Evolutionary conservation across 1,140 invertebrate species (phyloP).

Genomic region (Gonioctena quinquepunctata): DNA sequence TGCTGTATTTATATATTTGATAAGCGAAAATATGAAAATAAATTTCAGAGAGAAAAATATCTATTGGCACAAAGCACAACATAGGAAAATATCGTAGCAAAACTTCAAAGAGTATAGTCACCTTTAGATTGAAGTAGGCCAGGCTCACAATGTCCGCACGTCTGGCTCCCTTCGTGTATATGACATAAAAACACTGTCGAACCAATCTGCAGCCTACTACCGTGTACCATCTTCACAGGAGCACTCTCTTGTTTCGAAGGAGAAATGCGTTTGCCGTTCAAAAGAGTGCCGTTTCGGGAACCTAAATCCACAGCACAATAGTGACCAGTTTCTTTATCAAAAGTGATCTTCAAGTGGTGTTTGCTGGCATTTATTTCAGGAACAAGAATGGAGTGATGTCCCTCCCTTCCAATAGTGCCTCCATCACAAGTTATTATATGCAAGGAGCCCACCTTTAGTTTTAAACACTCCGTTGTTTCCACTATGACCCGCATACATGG

Average conservation of each 20-base stretch:
- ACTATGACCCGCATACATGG: constrained; percentile 89
- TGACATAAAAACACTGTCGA: constrained; percentile 81
- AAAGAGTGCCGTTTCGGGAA: constrained; percentile 83
- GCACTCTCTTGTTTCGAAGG: constrained; percentile 72
- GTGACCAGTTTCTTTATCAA: constrained; percentile 62
- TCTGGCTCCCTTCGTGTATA: constrained; percentile 81
- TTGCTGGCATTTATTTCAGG: constrained; percentile 79
- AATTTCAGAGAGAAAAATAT: too few relatives aligned
- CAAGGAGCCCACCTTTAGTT: constrained; percentile 75
- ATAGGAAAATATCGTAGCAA: too few relatives aligned
- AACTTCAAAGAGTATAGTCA: not conserved
- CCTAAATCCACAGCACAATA: constrained; percentile 81
- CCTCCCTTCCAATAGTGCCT: constrained; percentile 82
- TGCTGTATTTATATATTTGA: too few relatives aligned
- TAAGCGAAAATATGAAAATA: too few relatives aligned
- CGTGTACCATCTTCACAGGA: constrained; percentile 68
- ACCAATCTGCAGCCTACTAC: constrained; percentile 73
- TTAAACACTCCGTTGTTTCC: constrained; percentile 68
- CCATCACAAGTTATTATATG: constrained; percentile 87
- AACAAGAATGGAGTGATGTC: constrained; percentile 74
- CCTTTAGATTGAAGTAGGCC: constrained; percentile 63
- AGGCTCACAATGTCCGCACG: constrained; percentile 89
- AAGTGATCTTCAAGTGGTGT: constrained; percentile 75
- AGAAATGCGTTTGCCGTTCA: constrained; percentile 79
- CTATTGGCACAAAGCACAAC: too few relatives aligned